phyloP scores from a whole-genome alignment of 2,888 invertebrate species.

The Ephialtes manifestator region DNA sequence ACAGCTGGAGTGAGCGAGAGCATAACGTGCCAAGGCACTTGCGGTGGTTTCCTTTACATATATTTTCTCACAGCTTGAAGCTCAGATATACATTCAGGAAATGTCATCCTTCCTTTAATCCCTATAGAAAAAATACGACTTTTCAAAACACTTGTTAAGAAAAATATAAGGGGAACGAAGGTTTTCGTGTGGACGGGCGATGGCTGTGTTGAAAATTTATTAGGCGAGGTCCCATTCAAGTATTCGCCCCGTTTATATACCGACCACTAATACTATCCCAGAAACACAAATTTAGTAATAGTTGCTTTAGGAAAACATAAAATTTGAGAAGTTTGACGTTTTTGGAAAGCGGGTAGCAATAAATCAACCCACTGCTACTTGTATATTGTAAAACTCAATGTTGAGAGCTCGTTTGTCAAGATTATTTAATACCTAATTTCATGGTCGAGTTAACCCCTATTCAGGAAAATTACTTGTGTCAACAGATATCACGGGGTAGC shows the following conservation, averaged over 20 bases:
- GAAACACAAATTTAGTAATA: slow-evolving; percentile 72
- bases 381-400: neutral
- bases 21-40: neutral
- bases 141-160: too few relatives aligned
- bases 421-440: slow-evolving; percentile 30
- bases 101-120: too few relatives aligned
- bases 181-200: too few relatives aligned
- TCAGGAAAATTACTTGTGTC: slow-evolving; percentile 67
- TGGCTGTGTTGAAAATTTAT: too few relatives aligned
- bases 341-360: neutral
- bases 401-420: neutral
- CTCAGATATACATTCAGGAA: neutral
- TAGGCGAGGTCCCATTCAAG: too few relatives aligned
- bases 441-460: slow-evolving; percentile 51
- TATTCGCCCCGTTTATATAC: too few relatives aligned
- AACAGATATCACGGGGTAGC: slow-evolving; percentile 60
- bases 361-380: neutral
- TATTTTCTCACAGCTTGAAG: neutral
- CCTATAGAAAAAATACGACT: too few relatives aligned
- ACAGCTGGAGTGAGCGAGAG: too few relatives aligned
- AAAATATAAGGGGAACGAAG: too few relatives aligned
- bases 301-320: slow-evolving; percentile 73
- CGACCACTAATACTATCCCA: too few relatives aligned
- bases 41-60: neutral
- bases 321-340: slow-evolving; percentile 49